Conservation (phyloP, 37 sponge, comb jelly and placozoan species). For the Corticium candelabrum region DNA sequence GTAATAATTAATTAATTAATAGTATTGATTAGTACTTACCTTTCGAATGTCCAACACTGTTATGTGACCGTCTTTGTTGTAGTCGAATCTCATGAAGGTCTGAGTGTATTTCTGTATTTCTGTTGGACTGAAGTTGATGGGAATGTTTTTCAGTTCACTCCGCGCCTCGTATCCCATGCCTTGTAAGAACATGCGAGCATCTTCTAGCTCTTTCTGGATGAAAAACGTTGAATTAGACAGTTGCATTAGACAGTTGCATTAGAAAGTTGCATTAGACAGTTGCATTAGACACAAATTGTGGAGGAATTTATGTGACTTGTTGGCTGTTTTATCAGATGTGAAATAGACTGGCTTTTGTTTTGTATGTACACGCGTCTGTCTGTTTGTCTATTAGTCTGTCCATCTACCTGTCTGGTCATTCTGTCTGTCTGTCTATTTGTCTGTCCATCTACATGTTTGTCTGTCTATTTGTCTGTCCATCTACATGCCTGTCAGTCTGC, state of each 20-base stretch:
- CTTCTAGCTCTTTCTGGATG: slow-evolving; percentile 45
- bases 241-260: not conserved
- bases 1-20: too few species aligned
- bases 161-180: slow-evolving; percentile 71
- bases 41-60: slow-evolving; percentile 9
- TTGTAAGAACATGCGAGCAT: slow-evolving; percentile 44
- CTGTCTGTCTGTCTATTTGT: too few species aligned
- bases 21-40: not conserved
- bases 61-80: slow-evolving; percentile 84
- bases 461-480: too few species aligned
- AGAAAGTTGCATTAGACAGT: too few species aligned
- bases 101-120: slow-evolving; percentile 62
- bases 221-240: not conserved
- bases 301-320: too few species aligned
- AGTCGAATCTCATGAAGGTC: slow-evolving; percentile 67
- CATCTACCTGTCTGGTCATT: too few species aligned
- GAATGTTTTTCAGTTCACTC: slow-evolving; percentile 39
- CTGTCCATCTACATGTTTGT: too few species aligned
- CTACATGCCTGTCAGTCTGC: too few species aligned
- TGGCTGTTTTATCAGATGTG: too few species aligned
- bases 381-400: not conserved
- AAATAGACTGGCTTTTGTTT: too few species aligned
- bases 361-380: too few species aligned
- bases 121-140: slow-evolving; percentile 60
- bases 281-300: too few species aligned